phyloP scores from a whole-genome alignment of 2,888 invertebrate genomes.

The Alsophila aescularia region DNA sequence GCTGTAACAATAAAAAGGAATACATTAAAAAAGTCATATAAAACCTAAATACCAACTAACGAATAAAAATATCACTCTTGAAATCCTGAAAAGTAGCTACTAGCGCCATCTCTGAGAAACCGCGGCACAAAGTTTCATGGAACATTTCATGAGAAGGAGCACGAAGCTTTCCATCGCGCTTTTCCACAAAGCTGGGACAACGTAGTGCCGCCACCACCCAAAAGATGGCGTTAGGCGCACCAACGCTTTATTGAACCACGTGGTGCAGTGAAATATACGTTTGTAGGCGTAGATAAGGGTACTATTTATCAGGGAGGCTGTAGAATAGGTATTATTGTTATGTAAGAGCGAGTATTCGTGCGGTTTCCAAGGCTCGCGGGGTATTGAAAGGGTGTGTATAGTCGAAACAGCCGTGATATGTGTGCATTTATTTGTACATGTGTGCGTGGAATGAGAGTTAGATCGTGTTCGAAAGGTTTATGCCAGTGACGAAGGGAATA shows the following conservation, averaged over 20 bases:
- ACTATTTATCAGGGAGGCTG: conserved; percentile 63
- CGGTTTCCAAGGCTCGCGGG: conserved; percentile 70
- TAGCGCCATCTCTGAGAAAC: conserved; percentile 62
- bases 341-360: conserved; percentile 79
- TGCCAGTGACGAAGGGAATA: conserved; percentile 49
- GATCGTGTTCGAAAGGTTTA: conserved; percentile 69
- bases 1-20: conserved; percentile 86
- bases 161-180: conserved; percentile 5
- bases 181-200: conserved; percentile 15
- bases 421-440: conserved; percentile 18
- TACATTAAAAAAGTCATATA: conserved; percentile 6
- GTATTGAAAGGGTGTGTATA: conserved; percentile 73
- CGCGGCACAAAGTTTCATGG: too few species aligned
- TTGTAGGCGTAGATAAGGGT: conserved; percentile 7
- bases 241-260: conserved; percentile 77
- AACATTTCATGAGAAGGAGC: conserved; percentile 25
- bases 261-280: conserved; percentile 45
- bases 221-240: conserved; percentile 67
- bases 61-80: background rate
- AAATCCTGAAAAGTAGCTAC: conserved; percentile 33
- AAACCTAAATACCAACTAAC: conserved; percentile 8
- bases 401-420: conserved; percentile 71
- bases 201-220: conserved; percentile 61
- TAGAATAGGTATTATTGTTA: conserved; percentile 79
- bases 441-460: conserved; percentile 56